Conservation (phyloP, 2,113 vertebrate genomes). For the Sterrhoptilus dennistouni region DNA sequence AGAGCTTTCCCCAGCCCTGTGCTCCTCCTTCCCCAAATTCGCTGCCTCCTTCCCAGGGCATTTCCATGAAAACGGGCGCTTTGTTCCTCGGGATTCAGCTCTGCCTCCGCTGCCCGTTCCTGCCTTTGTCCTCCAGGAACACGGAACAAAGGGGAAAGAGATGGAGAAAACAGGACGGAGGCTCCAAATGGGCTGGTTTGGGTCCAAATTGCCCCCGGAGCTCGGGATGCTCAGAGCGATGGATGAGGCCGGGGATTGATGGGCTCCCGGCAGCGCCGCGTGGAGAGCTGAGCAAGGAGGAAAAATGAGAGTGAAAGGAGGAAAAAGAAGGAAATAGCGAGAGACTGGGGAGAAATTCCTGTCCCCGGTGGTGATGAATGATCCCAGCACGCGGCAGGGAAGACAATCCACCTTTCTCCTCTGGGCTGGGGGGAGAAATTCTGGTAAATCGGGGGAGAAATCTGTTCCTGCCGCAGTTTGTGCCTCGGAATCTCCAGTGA, state of each 20-base stretch:
- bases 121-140: background rate
- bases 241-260: background rate
- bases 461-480: constrained; percentile 34
- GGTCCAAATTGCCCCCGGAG: background rate
- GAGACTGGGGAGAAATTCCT: background rate
- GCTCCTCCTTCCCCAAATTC: background rate
- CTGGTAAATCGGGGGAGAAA: background rate
- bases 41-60: background rate
- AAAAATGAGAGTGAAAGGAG: background rate
- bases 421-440: background rate
- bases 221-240: background rate
- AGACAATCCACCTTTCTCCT: background rate
- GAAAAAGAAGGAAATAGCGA: background rate
- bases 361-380: constrained; percentile 8
- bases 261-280: background rate
- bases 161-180: background rate
- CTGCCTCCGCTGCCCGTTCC: background rate
- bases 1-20: background rate
- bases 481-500: background rate
- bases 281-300: background rate
- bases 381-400: background rate
- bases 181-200: background rate
- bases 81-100: constrained; percentile 10
- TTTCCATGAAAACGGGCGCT: constrained; percentile 20
- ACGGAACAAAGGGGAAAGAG: background rate